Conservation (phyloP, 1,140 invertebrate species). For the Aphaenogaster floridana region DNA sequence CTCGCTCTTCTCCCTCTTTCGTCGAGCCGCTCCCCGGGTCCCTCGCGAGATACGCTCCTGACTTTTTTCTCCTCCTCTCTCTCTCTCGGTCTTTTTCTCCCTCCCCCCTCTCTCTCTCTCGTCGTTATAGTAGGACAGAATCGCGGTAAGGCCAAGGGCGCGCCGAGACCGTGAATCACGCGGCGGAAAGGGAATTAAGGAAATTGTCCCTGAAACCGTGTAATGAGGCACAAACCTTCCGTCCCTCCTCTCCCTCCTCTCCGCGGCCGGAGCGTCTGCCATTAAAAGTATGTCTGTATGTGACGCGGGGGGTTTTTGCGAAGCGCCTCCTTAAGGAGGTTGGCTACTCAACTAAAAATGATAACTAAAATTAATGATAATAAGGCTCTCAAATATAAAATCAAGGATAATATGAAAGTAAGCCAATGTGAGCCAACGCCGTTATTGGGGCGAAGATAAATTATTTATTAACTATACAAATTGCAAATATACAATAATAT, state of each 20-base stretch:
- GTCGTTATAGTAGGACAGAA: conserved; percentile 43
- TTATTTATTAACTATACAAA: too few relatives aligned
- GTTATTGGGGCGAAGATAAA: too few relatives aligned
- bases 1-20: not conserved
- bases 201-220: conserved; percentile 42
- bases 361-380: too few relatives aligned
- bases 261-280: not conserved
- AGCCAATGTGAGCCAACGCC: too few relatives aligned
- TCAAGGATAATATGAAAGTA: too few relatives aligned
- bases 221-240: not conserved
- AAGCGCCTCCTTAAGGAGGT: not conserved
- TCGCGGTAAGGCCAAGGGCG: conserved; percentile 56
- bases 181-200: conserved; percentile 47
- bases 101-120: not conserved
- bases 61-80: not conserved
- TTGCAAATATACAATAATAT: too few relatives aligned
- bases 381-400: too few relatives aligned
- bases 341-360: too few relatives aligned
- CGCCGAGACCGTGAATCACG: conserved; percentile 53
- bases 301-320: not conserved
- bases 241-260: not conserved
- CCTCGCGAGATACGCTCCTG: conserved; percentile 39
- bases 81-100: not conserved
- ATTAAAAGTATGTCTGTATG: not conserved
- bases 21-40: not conserved